Evolutionary conservation across 2,113 vertebrate species (phyloP).

Genomic region (Lasiurus borealis): DNA sequence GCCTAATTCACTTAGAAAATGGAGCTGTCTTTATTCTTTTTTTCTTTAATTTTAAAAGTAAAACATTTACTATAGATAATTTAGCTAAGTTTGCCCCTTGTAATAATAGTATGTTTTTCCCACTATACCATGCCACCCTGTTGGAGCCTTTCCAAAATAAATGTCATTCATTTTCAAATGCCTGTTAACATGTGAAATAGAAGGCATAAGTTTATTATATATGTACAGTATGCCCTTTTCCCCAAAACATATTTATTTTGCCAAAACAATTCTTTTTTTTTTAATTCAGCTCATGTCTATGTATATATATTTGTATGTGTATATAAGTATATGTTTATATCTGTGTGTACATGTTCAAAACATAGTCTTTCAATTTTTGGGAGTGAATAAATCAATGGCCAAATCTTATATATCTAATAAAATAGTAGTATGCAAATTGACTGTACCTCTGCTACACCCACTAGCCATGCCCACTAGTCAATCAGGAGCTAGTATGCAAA

Average conservation of each 20-base stretch:
- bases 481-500: too few species aligned
- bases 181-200: background rate
- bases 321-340: background rate
- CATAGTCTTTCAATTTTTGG: slow-evolving; percentile 40
- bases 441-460: too few species aligned
- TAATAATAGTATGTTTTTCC: background rate
- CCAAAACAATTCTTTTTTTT: background rate
- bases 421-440: too few species aligned
- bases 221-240: background rate
- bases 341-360: background rate
- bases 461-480: too few species aligned
- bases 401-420: background rate
- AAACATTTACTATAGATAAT: background rate
- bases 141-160: background rate
- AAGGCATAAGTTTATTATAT: background rate
- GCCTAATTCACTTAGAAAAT: background rate
- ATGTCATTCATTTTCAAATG: background rate
- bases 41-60: background rate
- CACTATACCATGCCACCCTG: background rate
- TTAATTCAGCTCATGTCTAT: background rate
- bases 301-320: background rate
- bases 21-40: background rate
- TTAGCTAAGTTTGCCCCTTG: background rate
- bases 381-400: background rate
- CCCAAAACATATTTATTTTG: background rate